These are phyloP conservation scores for Diceros bicornis DNA, from an alignment of 2,797 vertebrate species.

Conservation along the genomic window DNA sequence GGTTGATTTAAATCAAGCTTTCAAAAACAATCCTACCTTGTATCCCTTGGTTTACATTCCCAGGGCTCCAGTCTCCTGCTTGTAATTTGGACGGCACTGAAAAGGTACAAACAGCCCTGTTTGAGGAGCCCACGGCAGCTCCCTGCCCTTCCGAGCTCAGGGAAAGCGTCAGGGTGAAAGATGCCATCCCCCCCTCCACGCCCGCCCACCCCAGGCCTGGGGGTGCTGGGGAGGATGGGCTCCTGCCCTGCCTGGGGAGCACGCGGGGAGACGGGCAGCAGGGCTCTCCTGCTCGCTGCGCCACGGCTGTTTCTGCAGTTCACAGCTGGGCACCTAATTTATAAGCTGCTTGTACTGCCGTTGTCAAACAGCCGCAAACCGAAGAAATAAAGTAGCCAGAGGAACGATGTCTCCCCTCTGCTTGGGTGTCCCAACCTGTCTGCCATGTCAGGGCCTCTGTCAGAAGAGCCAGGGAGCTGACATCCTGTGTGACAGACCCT, in stretches of 20 bases:
- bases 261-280: rapidly evolving
- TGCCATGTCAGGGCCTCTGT: neutral
- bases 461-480: neutral
- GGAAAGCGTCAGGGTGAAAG: neutral
- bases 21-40: conserved; percentile 31
- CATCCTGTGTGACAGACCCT: neutral
- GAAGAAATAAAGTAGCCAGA: conserved; percentile 78
- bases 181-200: too few species aligned
- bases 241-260: neutral
- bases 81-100: conserved; percentile 80
- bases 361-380: conserved; percentile 87
- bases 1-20: conserved; percentile 72
- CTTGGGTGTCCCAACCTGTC: conserved; percentile 52
- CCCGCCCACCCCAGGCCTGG: neutral
- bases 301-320: conserved; percentile 62
- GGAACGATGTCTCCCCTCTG: conserved; percentile 57
- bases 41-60: conserved; percentile 85
- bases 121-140: neutral
- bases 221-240: neutral
- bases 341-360: conserved; percentile 83
- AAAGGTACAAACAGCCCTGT: conserved; percentile 74
- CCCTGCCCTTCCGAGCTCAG: neutral
- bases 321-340: conserved; percentile 83
- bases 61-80: conserved; percentile 80
- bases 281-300: neutral